Evolutionary conservation across 2,113 vertebrate species (phyloP), one percentile per base, ranked within the genome.

Genomic region (Embiotoca jacksoni): DNA sequence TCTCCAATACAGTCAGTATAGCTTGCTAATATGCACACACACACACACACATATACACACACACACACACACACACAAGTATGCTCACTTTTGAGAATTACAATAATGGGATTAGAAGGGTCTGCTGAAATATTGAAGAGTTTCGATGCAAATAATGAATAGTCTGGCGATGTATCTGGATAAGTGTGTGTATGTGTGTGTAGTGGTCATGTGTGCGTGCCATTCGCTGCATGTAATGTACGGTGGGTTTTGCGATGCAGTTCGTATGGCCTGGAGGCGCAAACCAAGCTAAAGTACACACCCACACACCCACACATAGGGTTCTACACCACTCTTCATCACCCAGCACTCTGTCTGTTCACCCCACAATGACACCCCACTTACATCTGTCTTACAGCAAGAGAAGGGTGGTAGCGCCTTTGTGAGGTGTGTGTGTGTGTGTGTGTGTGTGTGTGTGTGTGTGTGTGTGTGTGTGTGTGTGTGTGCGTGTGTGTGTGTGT

Each of bases 201-300:
- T 81, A 58, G 61, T 36, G 14, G 62, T 62, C 11, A 9, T 46
- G 36, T 62, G 66, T 76, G 62, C 50, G 72, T 68, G 76, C 77
- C 63, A 58, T 69, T 73, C 15, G 57, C 36, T 76, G 72, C 56
- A 94, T 93, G 92, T 97, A 96, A 97, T 97, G 94, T 96, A 96
- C 96, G 95, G 94, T 93, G 92, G 94, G 94, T 95, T 96, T 23
- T 95, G 95, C 93, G 92, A 92, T 91, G 92, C 94, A 94, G 94
- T 94, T 94, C 84, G 82, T 64, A 94, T 93, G 93, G 95, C 94
- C 95, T 93, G 55, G 92, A 95, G 95, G 96, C 95, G 95, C 95
- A 96, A 95, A 94, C 92, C 91, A 94, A 94, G 71, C 64, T 72
- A 53, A 75, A 41, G 44, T 36, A 16, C 35, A 55, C 50, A 5